phyloP scores from a whole-genome alignment of 2,113 vertebrate genomes.

The Speoplatyrhinus poulsoni region DNA sequence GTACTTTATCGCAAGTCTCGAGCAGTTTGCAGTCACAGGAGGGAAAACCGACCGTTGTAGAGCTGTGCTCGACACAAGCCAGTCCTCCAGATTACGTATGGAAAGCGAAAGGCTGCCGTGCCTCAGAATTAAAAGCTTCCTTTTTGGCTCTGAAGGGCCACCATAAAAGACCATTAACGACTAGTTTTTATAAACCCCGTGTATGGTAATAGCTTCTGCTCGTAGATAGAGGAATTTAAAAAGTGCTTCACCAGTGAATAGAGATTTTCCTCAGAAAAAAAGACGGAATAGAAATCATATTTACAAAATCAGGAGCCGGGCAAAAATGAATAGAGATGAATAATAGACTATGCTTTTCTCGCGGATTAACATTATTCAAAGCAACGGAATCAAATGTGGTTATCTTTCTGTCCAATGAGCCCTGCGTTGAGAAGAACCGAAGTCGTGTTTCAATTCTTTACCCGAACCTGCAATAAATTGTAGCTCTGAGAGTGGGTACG shows the following conservation, averaged over 20 bases:
- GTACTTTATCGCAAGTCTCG: slow-evolving; percentile 45
- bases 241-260: slow-evolving; percentile 74
- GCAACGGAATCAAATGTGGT: slow-evolving; percentile 75
- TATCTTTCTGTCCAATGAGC: slow-evolving; percentile 75
- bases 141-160: slow-evolving; percentile 69
- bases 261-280: slow-evolving; percentile 68
- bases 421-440: slow-evolving; percentile 59
- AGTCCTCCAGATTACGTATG: slow-evolving; percentile 58
- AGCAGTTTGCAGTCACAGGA: slow-evolving; percentile 38
- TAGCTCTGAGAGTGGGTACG: slow-evolving; percentile 68
- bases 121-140: slow-evolving; percentile 73
- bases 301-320: slow-evolving; percentile 76
- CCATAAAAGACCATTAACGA: slow-evolving; percentile 79
- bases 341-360: slow-evolving; percentile 63
- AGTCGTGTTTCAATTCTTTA: slow-evolving; percentile 71
- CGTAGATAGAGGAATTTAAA: slow-evolving; percentile 76
- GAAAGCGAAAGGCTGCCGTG: slow-evolving; percentile 43
- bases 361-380: slow-evolving; percentile 77
- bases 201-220: slow-evolving; percentile 74
- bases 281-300: slow-evolving; percentile 73
- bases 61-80: slow-evolving; percentile 50
- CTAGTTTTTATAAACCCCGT: slow-evolving; percentile 74
- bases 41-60: slow-evolving; percentile 56
- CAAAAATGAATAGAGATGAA: slow-evolving; percentile 75
- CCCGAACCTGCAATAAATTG: slow-evolving; percentile 74